phyloP scores from a whole-genome alignment of 2,888 invertebrate species.

The Synanthedon myopaeformis region DNA sequence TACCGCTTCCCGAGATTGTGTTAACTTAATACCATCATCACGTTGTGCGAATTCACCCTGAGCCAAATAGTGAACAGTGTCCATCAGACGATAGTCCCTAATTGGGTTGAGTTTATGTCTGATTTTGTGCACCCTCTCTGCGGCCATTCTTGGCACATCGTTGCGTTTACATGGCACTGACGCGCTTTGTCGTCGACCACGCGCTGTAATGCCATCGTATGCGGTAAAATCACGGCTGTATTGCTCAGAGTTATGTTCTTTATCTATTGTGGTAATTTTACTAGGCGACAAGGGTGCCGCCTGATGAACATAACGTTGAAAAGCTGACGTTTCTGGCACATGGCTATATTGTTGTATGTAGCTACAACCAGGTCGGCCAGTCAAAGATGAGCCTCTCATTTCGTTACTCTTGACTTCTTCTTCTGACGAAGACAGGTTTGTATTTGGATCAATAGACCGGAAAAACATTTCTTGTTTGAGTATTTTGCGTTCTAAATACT shows the following conservation, averaged over 20 bases:
- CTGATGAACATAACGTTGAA: conserved; percentile 48
- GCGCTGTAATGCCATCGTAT: conserved; percentile 57
- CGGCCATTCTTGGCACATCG: conserved; percentile 46
- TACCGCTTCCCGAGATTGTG: conserved; percentile 59
- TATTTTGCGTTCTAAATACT: conserved; percentile 45
- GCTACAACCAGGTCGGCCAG: conserved; percentile 44
- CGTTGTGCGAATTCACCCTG: conserved; percentile 64
- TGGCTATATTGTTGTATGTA: conserved; percentile 60
- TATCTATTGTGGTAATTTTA: conserved; percentile 48
- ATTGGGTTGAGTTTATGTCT: conserved; percentile 60
- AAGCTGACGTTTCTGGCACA: conserved; percentile 57
- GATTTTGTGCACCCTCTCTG: conserved; percentile 57
- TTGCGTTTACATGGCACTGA: conserved; percentile 56
- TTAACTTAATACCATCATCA: conserved; percentile 59
- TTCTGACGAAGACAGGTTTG: conserved; percentile 44
- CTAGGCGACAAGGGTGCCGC: conserved; percentile 41
- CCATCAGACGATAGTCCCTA: conserved; percentile 59
- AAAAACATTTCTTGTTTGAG: conserved; percentile 51
- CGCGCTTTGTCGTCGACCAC: conserved; percentile 51
- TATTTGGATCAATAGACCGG: conserved; percentile 38
- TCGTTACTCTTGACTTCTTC: conserved; percentile 32
- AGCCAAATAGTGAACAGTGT: conserved; percentile 61
- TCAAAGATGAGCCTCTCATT: conserved; percentile 25
- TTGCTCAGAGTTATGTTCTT: conserved; percentile 59
- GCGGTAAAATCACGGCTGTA: conserved; percentile 58